These are phyloP conservation scores for Neosalanx taihuensis DNA, from an alignment of 2,797 vertebrate genomes.

Conservation along the genomic window DNA sequence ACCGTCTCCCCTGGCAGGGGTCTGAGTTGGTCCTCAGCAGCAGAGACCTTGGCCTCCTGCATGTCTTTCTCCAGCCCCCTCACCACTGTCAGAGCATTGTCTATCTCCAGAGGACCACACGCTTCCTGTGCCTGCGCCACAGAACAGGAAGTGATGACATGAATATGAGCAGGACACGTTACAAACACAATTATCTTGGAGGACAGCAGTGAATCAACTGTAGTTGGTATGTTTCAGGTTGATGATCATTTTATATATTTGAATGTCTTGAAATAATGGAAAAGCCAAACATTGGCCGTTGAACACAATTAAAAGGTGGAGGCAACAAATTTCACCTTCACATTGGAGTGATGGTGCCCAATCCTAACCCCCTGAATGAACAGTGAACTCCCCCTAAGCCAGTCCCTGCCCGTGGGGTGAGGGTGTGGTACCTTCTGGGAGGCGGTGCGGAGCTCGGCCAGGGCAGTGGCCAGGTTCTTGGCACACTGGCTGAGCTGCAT, in stretches of 20 bases:
- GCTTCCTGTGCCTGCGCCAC: conserved; percentile 91
- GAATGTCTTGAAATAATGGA: too few relatives aligned
- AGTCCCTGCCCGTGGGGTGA: not conserved
- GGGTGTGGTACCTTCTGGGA: conserved; percentile 84
- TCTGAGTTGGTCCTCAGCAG: conserved; percentile 85
- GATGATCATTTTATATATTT: too few relatives aligned
- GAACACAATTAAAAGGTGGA: too few relatives aligned
- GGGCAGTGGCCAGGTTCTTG: conserved; percentile 87
- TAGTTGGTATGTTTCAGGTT: too few relatives aligned
- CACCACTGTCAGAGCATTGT: conserved; percentile 87
- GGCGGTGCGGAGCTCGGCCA: conserved; percentile 90
- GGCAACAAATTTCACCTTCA: too few relatives aligned
- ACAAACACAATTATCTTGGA: not conserved
- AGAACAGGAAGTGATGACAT: not conserved
- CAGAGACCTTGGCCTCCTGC: conserved; percentile 88
- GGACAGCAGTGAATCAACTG: not conserved
- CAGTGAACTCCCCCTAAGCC: too few relatives aligned
- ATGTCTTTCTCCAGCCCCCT: conserved; percentile 90
- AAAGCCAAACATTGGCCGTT: too few relatives aligned
- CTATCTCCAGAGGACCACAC: conserved; percentile 93
- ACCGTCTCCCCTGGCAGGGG: conserved; percentile 95
- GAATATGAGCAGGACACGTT: not conserved
- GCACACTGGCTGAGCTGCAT: conserved; percentile 99
- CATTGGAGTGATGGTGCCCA: too few relatives aligned
- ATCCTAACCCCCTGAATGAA: too few relatives aligned